Conservation (phyloP, 2,888 invertebrate genomes). For the Lamellibrachia satsuma region DNA sequence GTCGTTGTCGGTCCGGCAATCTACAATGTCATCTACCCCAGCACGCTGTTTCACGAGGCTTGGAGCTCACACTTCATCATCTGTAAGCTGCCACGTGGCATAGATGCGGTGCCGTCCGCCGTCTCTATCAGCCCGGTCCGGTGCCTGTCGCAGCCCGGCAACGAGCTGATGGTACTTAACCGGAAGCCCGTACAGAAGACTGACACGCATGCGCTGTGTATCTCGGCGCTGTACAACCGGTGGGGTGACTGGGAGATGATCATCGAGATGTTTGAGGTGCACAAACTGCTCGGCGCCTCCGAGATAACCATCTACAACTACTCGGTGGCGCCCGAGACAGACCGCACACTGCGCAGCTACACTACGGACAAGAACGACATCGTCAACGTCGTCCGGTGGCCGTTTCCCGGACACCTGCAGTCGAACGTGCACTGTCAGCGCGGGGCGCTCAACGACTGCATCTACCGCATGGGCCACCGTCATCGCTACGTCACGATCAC, state of each 20-base stretch:
- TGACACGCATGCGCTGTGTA: constrained; percentile 32
- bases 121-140: constrained; percentile 30
- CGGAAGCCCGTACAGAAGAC: constrained; percentile 24
- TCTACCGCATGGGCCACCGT: constrained; percentile 35
- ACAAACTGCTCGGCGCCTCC: constrained; percentile 35
- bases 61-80: constrained; percentile 39
- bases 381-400: constrained; percentile 37
- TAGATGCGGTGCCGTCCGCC: constrained; percentile 29
- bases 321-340: constrained; percentile 22
- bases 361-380: background rate
- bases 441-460: constrained; percentile 40
- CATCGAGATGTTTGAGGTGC: constrained; percentile 38
- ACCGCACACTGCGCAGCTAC: constrained; percentile 25
- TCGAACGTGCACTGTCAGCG: constrained; percentile 34
- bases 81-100: constrained; percentile 32
- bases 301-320: constrained; percentile 35
- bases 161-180: constrained; percentile 36
- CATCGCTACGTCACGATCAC: constrained; percentile 35
- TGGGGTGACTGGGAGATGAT: constrained; percentile 34
- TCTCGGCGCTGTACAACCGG: constrained; percentile 34
- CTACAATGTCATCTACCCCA: constrained; percentile 38
- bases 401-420: constrained; percentile 23
- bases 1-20: constrained; percentile 31
- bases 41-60: constrained; percentile 34
- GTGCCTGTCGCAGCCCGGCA: constrained; percentile 25